phyloP scores from a whole-genome alignment of 2,888 invertebrate species.

The Pachycephus smyrnensis region DNA sequence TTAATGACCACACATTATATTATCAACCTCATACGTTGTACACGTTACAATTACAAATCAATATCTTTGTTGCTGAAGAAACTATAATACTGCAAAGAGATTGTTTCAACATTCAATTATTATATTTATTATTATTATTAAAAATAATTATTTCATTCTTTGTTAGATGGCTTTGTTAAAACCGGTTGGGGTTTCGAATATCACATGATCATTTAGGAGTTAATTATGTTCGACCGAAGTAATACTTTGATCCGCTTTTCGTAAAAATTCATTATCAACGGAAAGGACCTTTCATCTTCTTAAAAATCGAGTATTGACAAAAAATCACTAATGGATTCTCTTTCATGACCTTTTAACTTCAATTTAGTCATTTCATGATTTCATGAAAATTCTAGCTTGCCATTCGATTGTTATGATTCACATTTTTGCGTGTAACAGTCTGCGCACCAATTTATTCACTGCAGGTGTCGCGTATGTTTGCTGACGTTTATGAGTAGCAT shows the following conservation, averaged over 20 bases:
- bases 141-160: too few species aligned
- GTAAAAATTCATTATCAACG: too few species aligned
- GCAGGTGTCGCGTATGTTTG: conserved; percentile 26
- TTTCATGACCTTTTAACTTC: background rate
- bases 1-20: too few species aligned
- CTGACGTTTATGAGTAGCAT: conserved; percentile 9
- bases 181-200: background rate
- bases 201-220: background rate
- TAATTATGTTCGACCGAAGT: background rate
- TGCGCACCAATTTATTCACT: conserved; percentile 2
- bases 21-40: too few species aligned
- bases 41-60: too few species aligned
- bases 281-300: too few species aligned
- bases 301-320: too few species aligned
- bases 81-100: too few species aligned
- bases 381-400: background rate
- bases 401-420: background rate
- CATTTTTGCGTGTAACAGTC: background rate
- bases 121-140: too few species aligned
- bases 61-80: too few species aligned
- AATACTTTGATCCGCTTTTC: background rate
- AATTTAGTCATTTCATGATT: background rate
- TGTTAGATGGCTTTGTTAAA: too few species aligned
- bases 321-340: too few species aligned
- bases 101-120: background rate